Conservation (phyloP, 2,888 invertebrate species). For the Phyllotreta striolata region DNA sequence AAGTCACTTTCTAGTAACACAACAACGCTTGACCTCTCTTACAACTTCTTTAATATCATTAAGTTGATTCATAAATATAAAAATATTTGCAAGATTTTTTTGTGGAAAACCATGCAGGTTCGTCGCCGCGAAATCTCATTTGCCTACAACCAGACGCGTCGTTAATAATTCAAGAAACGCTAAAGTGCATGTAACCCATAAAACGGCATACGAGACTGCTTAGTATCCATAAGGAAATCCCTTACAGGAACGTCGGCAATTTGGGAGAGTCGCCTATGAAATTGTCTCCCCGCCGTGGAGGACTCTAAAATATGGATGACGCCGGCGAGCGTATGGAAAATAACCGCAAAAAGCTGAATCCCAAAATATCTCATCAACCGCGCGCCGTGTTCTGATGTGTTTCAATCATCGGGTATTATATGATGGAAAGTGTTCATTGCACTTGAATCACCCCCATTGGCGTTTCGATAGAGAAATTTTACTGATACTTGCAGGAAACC, state of each 20-base stretch:
- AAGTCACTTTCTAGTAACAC: no score
- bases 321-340: slow-evolving; percentile 40
- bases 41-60: no score
- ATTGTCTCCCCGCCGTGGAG: slow-evolving; percentile 36
- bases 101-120: neutral
- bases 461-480: slow-evolving; percentile 25
- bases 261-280: slow-evolving; percentile 39
- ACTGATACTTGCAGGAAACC: no score
- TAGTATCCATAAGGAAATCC: slow-evolving; percentile 34
- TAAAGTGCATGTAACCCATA: slow-evolving; percentile 33
- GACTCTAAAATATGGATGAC: slow-evolving; percentile 55
- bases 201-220: slow-evolving; percentile 32
- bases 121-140: slow-evolving; percentile 31
- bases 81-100: neutral
- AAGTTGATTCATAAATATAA: no score
- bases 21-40: slow-evolving; percentile 1
- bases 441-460: slow-evolving; percentile 26
- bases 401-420: slow-evolving; percentile 57
- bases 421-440: slow-evolving; percentile 33
- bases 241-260: slow-evolving; percentile 37
- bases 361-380: slow-evolving; percentile 56
- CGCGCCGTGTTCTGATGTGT: slow-evolving; percentile 51
- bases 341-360: slow-evolving; percentile 57
- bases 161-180: slow-evolving; percentile 33
- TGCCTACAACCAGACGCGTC: slow-evolving; percentile 24